Percentiles rank a stretch among this genome's conserved stretches.
phyloP scores from a whole-genome alignment of 2,888 invertebrate species.

The Craniophora ligustri region DNA sequence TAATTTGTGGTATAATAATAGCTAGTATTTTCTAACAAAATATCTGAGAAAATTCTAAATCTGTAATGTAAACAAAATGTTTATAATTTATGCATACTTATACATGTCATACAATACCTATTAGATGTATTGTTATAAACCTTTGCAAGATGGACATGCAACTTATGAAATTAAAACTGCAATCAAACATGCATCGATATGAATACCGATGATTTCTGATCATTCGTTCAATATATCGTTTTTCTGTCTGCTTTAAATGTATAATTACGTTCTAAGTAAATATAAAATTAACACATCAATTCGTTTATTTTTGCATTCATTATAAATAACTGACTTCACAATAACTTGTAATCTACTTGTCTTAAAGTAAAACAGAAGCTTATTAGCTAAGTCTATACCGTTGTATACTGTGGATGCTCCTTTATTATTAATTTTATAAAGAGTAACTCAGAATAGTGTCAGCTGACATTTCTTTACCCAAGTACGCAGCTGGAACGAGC shows the following conservation, averaged over 20 bases:
- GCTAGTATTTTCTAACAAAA: no score
- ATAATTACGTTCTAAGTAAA: slow-evolving; percentile 55
- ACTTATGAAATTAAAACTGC: slow-evolving; percentile 19
- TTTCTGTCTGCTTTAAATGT: slow-evolving; percentile 53
- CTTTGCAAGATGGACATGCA: slow-evolving; percentile 10
- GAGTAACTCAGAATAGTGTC: slow-evolving; percentile 42
- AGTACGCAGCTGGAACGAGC: slow-evolving; percentile 59
- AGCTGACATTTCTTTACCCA: slow-evolving; percentile 58
- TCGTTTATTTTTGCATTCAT: neutral
- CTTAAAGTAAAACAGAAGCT: neutral
- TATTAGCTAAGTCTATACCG: no score
- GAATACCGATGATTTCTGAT: no score
- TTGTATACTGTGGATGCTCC: neutral
- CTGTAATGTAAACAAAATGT: no score
- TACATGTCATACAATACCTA: no score
- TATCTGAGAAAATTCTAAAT: no score
- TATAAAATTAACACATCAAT: slow-evolving; percentile 15
- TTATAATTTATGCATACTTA: no score
- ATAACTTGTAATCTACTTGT: neutral
- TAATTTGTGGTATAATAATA: no score
- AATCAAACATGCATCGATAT: slow-evolving; percentile 41
- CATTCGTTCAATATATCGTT: no score
- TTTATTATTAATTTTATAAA: neutral
- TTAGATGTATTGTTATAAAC: no score
- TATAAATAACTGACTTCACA: slow-evolving; percentile 2